These are phyloP conservation scores for Pyxicephalus adspersus DNA, from an alignment of 2,113 vertebrate species.

Conservation along the genomic window DNA sequence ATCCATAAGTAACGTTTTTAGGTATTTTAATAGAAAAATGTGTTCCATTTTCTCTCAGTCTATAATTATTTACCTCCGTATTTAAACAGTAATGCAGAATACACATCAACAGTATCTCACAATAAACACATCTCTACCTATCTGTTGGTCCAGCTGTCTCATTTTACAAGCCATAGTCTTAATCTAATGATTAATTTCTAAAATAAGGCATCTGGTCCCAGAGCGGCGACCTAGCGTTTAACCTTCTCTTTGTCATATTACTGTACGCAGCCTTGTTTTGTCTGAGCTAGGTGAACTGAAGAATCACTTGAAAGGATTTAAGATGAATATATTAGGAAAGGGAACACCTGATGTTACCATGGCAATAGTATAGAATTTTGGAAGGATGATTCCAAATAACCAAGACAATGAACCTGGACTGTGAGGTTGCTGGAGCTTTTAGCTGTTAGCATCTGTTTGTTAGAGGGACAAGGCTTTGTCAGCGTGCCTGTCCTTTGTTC, in stretches of 20 bases:
- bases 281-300: slow-evolving; percentile 26
- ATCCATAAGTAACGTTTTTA: too few species aligned
- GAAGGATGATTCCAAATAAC: slow-evolving; percentile 39
- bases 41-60: too few species aligned
- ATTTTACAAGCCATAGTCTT: neutral
- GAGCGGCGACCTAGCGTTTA: slow-evolving; percentile 3
- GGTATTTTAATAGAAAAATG: too few species aligned
- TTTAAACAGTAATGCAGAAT: too few species aligned
- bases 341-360: slow-evolving; percentile 35
- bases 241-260: slow-evolving; percentile 9
- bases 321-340: slow-evolving; percentile 40
- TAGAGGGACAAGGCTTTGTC: neutral
- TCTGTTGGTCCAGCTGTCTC: too few species aligned
- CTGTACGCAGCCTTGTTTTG: slow-evolving; percentile 15
- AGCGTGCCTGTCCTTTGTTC: slow-evolving; percentile 35
- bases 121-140: too few species aligned
- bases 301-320: slow-evolving; percentile 45
- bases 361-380: slow-evolving; percentile 35
- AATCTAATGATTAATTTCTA: neutral
- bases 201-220: neutral
- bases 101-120: too few species aligned
- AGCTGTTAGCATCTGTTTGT: slow-evolving; percentile 44
- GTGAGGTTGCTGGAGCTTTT: slow-evolving; percentile 12
- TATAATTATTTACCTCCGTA: too few species aligned
- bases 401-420: slow-evolving; percentile 12